A percentile compares a stretch with the other conserved stretches of the same genome.
phyloP scores from a whole-genome alignment of 2,797 vertebrate genomes.

The Calcarius lapponicus region DNA sequence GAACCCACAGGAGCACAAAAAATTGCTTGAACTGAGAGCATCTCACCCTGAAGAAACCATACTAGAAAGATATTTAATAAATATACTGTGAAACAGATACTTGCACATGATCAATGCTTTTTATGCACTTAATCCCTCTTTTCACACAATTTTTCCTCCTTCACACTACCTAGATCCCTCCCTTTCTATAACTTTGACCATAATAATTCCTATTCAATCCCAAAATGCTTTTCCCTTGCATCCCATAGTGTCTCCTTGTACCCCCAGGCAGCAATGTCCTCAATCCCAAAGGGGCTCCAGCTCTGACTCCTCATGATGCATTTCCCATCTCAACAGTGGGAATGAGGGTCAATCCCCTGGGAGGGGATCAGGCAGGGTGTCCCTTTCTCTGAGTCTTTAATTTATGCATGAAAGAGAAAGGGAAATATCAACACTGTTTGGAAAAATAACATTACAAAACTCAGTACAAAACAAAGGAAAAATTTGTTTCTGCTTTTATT shows the following conservation, averaged over 20 bases:
- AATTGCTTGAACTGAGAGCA: neutral
- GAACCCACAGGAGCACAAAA: neutral
- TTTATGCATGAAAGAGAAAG: neutral
- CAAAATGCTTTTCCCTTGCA: neutral
- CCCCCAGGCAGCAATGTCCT: rapidly evolving
- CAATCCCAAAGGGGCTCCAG: neutral
- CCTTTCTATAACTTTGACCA: neutral
- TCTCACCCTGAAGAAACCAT: neutral
- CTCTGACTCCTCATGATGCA: neutral
- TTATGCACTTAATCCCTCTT: neutral
- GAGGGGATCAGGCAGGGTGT: neutral
- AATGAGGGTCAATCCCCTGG: rapidly evolving
- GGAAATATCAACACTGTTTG: neutral
- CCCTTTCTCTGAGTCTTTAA: neutral
- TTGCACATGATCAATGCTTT: neutral
- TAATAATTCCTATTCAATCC: neutral
- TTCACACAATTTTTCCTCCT: neutral
- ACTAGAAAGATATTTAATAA: neutral
- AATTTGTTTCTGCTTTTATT: neutral
- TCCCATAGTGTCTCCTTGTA: neutral
- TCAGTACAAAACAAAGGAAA: neutral
- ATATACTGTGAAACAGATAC: neutral
- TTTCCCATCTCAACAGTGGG: neutral
- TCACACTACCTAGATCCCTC: neutral
- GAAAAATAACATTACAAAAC: neutral